phyloP scores from a whole-genome alignment of 2,888 invertebrate genomes.

The Salpingus planirostris region DNA sequence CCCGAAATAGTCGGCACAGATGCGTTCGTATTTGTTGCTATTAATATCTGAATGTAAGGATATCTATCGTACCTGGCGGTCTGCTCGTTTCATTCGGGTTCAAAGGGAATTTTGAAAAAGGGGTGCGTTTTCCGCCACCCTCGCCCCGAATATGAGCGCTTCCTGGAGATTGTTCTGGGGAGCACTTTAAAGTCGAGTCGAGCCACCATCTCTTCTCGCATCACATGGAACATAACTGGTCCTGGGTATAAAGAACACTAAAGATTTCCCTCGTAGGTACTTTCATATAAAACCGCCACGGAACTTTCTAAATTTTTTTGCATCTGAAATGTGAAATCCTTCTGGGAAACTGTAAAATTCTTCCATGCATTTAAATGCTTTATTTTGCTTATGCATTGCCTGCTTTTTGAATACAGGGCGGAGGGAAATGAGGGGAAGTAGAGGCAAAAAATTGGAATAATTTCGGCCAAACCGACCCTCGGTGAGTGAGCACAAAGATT shows the following conservation, averaged over 20 bases:
- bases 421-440: too few species aligned
- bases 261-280: constrained; percentile 15
- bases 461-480: background rate
- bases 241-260: constrained; percentile 9
- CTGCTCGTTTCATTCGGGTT: too few species aligned
- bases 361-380: constrained; percentile 43
- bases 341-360: constrained; percentile 39
- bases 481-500: background rate
- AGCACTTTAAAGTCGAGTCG: too few species aligned
- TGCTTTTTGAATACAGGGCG: constrained; percentile 7
- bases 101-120: too few species aligned
- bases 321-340: constrained; percentile 29
- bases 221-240: constrained; percentile 1
- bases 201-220: background rate
- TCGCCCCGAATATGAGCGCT: too few species aligned
- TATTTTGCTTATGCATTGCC: constrained; percentile 30
- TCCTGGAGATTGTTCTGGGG: too few species aligned
- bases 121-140: too few species aligned
- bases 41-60: too few species aligned
- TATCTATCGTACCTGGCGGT: too few species aligned
- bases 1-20: too few species aligned
- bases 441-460: constrained; percentile 1
- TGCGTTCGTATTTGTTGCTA: too few species aligned
- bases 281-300: constrained; percentile 26
- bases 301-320: constrained; percentile 35